These are phyloP conservation scores for Yponomeuta evonymella DNA, from an alignment of 2,888 invertebrate genomes.

Conservation along the genomic window DNA sequence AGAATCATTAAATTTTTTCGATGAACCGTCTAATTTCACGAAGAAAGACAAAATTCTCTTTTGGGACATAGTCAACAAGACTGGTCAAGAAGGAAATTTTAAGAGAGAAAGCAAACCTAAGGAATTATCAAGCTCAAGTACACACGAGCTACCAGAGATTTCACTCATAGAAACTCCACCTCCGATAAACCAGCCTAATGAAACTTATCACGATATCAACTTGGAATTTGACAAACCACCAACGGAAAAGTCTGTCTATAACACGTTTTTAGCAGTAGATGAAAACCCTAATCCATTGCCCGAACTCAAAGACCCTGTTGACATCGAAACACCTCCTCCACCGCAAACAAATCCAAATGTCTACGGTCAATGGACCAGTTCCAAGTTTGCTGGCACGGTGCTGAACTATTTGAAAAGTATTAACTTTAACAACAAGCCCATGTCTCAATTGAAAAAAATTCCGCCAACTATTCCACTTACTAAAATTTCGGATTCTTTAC, in stretches of 20 bases:
- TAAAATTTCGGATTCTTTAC: slow-evolving; percentile 50
- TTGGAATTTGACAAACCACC: slow-evolving; percentile 25
- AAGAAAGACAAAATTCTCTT: slow-evolving; percentile 18
- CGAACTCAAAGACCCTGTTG: slow-evolving; percentile 18
- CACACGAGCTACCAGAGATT: slow-evolving; percentile 32
- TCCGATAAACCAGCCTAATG: slow-evolving; percentile 27
- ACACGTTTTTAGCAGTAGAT: background rate
- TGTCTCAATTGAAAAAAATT: slow-evolving; percentile 39
- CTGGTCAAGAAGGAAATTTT: slow-evolving; percentile 31
- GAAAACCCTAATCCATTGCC: background rate
- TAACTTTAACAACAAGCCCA: slow-evolving; percentile 32
- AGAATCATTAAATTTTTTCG: background rate
- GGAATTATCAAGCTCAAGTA: slow-evolving; percentile 27
- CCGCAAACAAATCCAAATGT: slow-evolving; percentile 38
- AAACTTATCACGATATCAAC: slow-evolving; percentile 29
- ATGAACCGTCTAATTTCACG: background rate
- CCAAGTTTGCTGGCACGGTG: slow-evolving; percentile 56
- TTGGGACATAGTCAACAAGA: slow-evolving; percentile 41
- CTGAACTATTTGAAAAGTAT: slow-evolving; percentile 58
- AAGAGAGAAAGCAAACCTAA: slow-evolving; percentile 23
- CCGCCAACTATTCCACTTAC: slow-evolving; percentile 48
- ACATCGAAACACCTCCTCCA: slow-evolving; percentile 49
- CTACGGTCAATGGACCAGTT: slow-evolving; percentile 59
- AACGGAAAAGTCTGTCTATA: background rate
- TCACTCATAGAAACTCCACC: slow-evolving; percentile 56